phyloP scores from a whole-genome alignment of 2,113 vertebrate species.

The Coregonus clupeaformis region DNA sequence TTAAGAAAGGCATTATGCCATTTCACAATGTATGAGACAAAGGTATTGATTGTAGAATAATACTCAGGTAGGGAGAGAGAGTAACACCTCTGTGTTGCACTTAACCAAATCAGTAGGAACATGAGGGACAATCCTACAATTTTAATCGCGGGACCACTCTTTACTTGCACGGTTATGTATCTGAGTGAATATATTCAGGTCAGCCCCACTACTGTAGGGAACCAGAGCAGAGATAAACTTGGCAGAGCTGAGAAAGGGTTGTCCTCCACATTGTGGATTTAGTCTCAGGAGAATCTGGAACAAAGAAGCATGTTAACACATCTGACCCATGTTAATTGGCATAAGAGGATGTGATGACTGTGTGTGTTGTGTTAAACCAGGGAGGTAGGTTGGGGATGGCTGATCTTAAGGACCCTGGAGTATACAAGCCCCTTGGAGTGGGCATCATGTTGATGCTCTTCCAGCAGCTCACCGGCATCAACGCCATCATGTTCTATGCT shows the following conservation, averaged over 20 bases:
- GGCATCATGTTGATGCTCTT: constrained; percentile 87
- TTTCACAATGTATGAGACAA: no score
- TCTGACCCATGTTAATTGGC: neutral
- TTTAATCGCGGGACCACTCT: no score
- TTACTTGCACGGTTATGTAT: no score
- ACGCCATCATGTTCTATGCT: constrained; percentile 94
- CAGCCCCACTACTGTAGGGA: no score
- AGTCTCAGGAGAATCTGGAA: neutral
- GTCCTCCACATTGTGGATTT: neutral
- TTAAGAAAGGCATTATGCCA: neutral
- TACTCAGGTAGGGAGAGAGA: no score
- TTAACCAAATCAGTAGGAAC: no score
- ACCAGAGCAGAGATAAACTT: no score
- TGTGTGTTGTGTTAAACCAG: constrained; percentile 47
- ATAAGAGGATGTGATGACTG: neutral
- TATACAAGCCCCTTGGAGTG: constrained; percentile 87
- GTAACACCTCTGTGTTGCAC: no score
- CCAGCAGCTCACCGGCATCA: constrained; percentile 91
- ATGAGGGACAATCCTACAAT: no score
- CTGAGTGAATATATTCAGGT: no score
- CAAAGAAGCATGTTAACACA: neutral
- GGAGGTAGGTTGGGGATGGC: constrained; percentile 67
- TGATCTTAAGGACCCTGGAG: constrained; percentile 75
- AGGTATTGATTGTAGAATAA: no score
- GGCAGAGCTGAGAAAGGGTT: neutral